Conservation (phyloP, 2,888 invertebrate genomes). For the Nephrotoma flavescens region DNA sequence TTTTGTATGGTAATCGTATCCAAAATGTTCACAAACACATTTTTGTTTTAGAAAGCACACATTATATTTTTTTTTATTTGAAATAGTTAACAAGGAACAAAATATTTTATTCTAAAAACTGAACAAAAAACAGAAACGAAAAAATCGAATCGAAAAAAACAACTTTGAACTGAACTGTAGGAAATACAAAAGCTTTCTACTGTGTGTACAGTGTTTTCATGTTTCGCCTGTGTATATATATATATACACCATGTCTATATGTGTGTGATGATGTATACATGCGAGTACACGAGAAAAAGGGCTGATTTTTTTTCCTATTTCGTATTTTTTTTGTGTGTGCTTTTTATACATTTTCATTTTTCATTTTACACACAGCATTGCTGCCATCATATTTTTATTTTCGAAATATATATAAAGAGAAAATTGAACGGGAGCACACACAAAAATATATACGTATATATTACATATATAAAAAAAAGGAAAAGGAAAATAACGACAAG, state of each 20-base stretch:
- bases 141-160: background rate
- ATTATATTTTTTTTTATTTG: background rate
- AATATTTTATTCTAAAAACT: background rate
- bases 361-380: background rate
- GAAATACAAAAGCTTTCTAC: constrained; percentile 6
- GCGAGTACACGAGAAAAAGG: background rate
- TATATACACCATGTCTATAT: background rate
- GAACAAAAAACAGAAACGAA: background rate
- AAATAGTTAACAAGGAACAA: background rate
- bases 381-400: background rate
- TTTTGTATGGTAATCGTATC: background rate
- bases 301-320: background rate
- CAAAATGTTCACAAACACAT: background rate
- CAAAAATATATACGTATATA: too few species aligned
- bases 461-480: background rate
- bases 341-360: background rate
- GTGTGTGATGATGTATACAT: background rate
- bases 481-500: background rate
- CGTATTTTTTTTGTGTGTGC: background rate
- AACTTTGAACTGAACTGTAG: constrained; percentile 5
- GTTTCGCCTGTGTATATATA: background rate
- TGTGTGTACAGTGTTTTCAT: background rate
- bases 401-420: background rate
- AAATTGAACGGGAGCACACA: background rate
- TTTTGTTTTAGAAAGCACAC: background rate